Evolutionary conservation across 2,888 invertebrate genomes (phyloP).

Genomic region (Electrophaes corylata): DNA sequence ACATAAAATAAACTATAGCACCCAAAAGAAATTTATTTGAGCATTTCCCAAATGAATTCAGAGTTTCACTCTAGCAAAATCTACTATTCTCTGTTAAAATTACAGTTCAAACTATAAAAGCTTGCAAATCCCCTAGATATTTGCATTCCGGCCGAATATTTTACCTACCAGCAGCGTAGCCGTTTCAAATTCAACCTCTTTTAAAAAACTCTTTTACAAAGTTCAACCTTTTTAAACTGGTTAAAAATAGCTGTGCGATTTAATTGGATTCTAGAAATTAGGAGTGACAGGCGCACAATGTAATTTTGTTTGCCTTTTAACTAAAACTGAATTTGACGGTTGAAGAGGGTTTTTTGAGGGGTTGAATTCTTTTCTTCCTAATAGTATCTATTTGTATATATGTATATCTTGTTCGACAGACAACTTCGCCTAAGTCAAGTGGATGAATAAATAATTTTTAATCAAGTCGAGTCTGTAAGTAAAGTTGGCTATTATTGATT

Average conservation of each 20-base stretch:
- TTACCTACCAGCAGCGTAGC: slow-evolving; percentile 1
- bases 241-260: slow-evolving; percentile 13
- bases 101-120: slow-evolving; percentile 30
- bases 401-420: too few species aligned
- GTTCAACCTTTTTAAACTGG: slow-evolving; percentile 6
- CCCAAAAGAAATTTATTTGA: too few species aligned
- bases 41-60: background rate
- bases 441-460: too few species aligned
- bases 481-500: too few species aligned
- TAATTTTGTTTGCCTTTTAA: slow-evolving; percentile 2
- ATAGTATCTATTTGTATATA: too few species aligned
- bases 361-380: too few species aligned
- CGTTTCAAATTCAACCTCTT: slow-evolving; percentile 8
- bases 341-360: too few species aligned
- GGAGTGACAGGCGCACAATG: slow-evolving; percentile 12
- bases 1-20: too few species aligned
- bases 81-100: slow-evolving; percentile 15
- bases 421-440: too few species aligned
- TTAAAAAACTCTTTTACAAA: slow-evolving; percentile 8
- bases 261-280: slow-evolving; percentile 17
- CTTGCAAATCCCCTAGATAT: slow-evolving; percentile 20
- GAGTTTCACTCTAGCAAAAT: background rate
- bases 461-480: too few species aligned
- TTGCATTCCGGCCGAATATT: slow-evolving; percentile 21
- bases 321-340: background rate